A percentile compares a stretch with the other conserved stretches of the same genome.
Conservation (phyloP, 2,113 vertebrate genomes). For the Ivindomyrus marchei region DNA sequence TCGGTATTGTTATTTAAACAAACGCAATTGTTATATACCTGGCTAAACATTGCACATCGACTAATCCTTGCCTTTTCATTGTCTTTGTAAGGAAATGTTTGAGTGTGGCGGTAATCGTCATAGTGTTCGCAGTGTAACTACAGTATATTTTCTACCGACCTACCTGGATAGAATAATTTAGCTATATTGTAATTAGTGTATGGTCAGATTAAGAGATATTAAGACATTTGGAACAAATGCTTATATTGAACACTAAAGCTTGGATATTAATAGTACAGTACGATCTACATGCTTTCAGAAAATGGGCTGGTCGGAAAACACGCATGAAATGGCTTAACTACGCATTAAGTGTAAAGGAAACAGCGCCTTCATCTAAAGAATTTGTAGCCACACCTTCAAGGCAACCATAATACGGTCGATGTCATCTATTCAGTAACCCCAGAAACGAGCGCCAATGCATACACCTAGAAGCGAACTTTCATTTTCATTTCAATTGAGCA, state of each 20-base stretch:
- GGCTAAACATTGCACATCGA: not conserved
- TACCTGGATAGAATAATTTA: not conserved
- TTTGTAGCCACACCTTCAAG: conserved; percentile 1
- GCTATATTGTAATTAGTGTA: not conserved
- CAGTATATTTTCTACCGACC: not conserved
- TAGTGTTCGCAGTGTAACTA: not conserved
- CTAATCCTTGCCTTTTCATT: not conserved
- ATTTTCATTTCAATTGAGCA: not conserved
- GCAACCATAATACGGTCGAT: not conserved
- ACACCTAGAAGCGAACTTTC: not conserved
- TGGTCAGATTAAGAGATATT: not conserved
- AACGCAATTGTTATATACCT: not conserved
- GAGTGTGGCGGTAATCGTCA: not conserved
- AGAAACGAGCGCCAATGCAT: not conserved
- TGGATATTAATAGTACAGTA: not conserved
- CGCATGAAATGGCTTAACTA: not conserved
- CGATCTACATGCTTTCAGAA: not conserved
- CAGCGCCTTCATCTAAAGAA: not conserved
- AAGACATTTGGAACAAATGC: not conserved
- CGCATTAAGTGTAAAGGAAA: conserved; percentile 3
- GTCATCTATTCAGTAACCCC: not conserved
- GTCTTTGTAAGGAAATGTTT: not conserved
- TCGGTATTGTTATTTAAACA: not conserved
- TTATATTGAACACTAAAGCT: not conserved
- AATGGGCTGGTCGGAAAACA: not conserved